phyloP scores from a whole-genome alignment of 2,113 vertebrate genomes.

The Marmota flaviventris region DNA sequence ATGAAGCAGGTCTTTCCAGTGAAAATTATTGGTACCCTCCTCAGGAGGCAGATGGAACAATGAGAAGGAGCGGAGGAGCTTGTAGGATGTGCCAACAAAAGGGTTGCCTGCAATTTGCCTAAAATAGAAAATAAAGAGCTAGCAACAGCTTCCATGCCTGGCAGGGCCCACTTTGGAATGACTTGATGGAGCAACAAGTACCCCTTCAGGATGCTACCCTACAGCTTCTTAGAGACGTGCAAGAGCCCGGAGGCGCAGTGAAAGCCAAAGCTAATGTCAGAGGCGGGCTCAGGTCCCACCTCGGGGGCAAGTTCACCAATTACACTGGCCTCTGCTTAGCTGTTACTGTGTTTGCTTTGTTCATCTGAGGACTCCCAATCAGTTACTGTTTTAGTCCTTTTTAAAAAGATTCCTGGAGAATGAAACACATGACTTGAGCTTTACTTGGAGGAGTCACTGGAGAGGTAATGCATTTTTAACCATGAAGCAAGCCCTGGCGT shows the following conservation, averaged over 20 bases:
- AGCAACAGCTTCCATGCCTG: neutral
- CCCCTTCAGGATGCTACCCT: neutral
- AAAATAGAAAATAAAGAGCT: slow-evolving; percentile 31
- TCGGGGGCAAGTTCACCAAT: neutral
- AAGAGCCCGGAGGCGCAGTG: too few relatives aligned
- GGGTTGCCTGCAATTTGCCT: slow-evolving; percentile 16
- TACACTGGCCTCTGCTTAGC: too few relatives aligned
- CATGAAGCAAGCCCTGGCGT: neutral
- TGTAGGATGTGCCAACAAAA: neutral
- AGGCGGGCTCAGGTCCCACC: neutral
- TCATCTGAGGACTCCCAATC: neutral
- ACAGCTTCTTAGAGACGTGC: neutral
- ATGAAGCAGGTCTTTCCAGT: neutral
- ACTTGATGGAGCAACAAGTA: neutral
- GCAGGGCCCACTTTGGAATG: neutral
- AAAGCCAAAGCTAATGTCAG: neutral
- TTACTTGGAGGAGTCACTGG: neutral
- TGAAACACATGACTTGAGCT: neutral
- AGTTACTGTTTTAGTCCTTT: too few relatives aligned
- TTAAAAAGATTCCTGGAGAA: neutral
- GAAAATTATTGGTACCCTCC: neutral
- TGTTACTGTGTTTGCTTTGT: neutral
- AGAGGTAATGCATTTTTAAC: neutral
- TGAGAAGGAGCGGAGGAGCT: accelerated
- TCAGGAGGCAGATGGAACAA: neutral